Base-by-base conservation (phyloP, 2,113 vertebrate genomes). In the Panthera uncia region DNA sequence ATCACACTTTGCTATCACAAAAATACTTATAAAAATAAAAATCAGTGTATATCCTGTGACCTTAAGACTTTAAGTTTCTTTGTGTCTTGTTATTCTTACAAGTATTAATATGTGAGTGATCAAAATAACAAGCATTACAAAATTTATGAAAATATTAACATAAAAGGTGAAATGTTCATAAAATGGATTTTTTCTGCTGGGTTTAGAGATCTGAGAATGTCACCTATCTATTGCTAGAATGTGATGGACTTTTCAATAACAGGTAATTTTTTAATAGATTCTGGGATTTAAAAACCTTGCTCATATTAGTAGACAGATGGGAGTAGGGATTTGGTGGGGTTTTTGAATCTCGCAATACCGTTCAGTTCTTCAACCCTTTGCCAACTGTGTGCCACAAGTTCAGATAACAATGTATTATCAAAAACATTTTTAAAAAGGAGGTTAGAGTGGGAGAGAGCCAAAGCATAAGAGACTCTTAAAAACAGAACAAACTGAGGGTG, bases 311-410 rank as follows among this genome's bases (percentile, higher is more conserved):
- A 83, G 82, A 57, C 55, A 97, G 79, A 94, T 84, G 69, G 84
- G 29, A 89, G 38, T 83, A 89, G 96, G 82, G 88, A 79, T 86
- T 93, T 55, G 36, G 7, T 86, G 76, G 38, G 21, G 16, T 66
- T 66, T 84, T 38, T 27, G 66, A 57, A 83, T 89, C 86, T 89
- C 79, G 45, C 12, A 96, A 36, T 82, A 85, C 71, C 76, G 27
- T 90, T 97, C 66, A 18, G 12, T 94, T 92, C 31, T 91, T 80
- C 95, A 65, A 55, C 21, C 71, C 38, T 36, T 95, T 87, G 27
- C 21, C 11, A 45, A 9, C 74, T 76, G 1, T n/a, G 29, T 57
- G 12, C 36, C 55, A 38, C 68, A 96, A 96, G 57, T 74, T 84
- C 66, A 65, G 57, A 63, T 71, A 31, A 36, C 74, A 76, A 5